A percentile compares a stretch with the other conserved stretches of the same genome.
Conservation (phyloP, 1,140 invertebrate species). For the Papilio dardanus region DNA sequence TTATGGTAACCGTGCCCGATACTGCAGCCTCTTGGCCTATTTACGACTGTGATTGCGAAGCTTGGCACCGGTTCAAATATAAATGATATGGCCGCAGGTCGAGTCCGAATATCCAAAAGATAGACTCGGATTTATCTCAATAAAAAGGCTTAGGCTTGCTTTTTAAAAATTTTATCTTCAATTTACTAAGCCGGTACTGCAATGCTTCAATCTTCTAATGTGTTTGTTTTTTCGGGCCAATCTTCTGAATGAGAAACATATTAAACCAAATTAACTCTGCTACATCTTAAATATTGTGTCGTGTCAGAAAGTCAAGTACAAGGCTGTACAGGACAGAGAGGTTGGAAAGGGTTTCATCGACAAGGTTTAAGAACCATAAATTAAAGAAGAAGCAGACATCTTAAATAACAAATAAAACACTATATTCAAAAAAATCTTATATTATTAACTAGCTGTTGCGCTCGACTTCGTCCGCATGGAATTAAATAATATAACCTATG, state of each 20-base stretch:
- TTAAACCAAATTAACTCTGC: neutral
- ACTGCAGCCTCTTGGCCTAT: slow-evolving; percentile 64
- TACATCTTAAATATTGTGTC: no score
- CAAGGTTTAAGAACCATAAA: no score
- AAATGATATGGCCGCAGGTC: slow-evolving; percentile 42
- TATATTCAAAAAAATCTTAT: no score
- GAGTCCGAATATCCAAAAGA: slow-evolving; percentile 44
- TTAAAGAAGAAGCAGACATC: no score
- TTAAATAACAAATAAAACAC: no score
- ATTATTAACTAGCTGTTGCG: no score
- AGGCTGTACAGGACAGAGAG: no score
- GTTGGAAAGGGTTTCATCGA: no score
- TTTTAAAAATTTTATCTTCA: slow-evolving; percentile 27
- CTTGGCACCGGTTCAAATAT: slow-evolving; percentile 57
- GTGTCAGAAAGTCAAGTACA: no score
- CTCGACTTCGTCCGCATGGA: no score
- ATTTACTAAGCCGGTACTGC: slow-evolving; percentile 26
- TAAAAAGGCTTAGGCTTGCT: slow-evolving; percentile 1
- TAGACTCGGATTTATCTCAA: slow-evolving; percentile 40
- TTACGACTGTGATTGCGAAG: slow-evolving; percentile 58
- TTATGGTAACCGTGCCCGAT: slow-evolving; percentile 34
- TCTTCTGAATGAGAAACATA: neutral
- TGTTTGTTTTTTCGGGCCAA: neutral
- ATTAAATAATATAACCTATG: no score
- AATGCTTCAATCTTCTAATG: slow-evolving; percentile 24